Evolutionary conservation across 2,113 vertebrate species (phyloP), one percentile per base, ranked within the genome.

Genomic region (Hydrochoerus hydrochaeris): DNA sequence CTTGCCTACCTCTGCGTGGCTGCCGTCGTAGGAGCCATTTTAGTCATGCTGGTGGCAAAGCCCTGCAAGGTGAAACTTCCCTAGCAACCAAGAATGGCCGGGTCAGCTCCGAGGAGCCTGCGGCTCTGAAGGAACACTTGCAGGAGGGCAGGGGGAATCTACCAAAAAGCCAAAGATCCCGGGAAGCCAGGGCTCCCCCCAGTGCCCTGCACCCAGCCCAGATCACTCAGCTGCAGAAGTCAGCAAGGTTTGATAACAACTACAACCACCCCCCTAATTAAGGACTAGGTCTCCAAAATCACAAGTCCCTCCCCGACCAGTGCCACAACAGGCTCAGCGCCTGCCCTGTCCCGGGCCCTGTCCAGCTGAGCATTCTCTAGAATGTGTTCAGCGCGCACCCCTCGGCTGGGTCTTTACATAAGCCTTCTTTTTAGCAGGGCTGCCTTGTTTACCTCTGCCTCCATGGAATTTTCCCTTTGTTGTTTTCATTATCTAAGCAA

Each of bases 381-480:
- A 54, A 75, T 41, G 46, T 22, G 54, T 54, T 52, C 77, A 85
- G 62, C 26, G 9, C 26, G 49, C 8, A 28, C 52, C 49, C 46
- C 38, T 28, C 60, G 35, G 38, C 63, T 81, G 62, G 60, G 67
- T 92, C 69, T 88, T 95, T 92, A 82, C 2, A 54, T 26, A 91
- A 90, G 26, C 52, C 28, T 90, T 85, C 75, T 44, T 69, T 87
- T 3, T 6, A 80, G 85, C 38, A 87, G 32, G 54, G 49, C 85
- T 86, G 62, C 81, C 80, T 60, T 54, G 67, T 49, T 82, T 91
- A 57, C 88, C 73, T 93, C 95, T 87, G 90, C 60, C 94, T 62
- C 28, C 54, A 60, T 94, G 95, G 95, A 96, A 92, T 97, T 95
- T 97, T 96, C 91, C 81, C 77, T 85, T 87, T 86, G 77, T 71